Conservation (phyloP, 2,113 vertebrate species). For the Vombatus ursinus region DNA sequence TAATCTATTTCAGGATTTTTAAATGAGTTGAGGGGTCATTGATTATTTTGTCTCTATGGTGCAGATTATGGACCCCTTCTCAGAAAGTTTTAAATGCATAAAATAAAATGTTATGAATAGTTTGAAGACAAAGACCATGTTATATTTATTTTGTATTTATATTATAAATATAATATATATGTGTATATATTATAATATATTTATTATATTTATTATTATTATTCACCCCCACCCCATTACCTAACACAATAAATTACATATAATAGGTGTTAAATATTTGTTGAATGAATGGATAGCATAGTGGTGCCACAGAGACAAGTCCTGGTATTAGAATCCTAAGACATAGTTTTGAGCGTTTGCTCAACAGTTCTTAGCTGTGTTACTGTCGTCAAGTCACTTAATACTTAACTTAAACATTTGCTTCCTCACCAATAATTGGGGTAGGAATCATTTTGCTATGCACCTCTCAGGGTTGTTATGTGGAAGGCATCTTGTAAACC, state of each 20-base stretch:
- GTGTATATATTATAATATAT: too few species aligned
- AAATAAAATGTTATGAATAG: not conserved
- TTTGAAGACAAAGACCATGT: not conserved
- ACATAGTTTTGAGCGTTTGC: not conserved
- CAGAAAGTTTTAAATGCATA: not conserved
- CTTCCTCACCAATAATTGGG: not conserved
- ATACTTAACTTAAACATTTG: not conserved
- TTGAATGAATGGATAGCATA: not conserved
- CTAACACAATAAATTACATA: not conserved
- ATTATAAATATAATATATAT: too few species aligned
- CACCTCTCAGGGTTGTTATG: not conserved
- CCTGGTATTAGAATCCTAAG: not conserved
- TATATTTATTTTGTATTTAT: not conserved
- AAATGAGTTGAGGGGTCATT: not conserved
- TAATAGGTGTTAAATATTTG: not conserved
- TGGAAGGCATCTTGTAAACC: not conserved
- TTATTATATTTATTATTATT: too few species aligned
- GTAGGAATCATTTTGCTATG: not conserved
- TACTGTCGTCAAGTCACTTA: not conserved
- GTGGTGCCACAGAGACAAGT: not conserved
- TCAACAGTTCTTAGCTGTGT: not conserved
- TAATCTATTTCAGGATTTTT: not conserved
- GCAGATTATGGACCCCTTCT: not conserved
- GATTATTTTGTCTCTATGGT: not conserved
- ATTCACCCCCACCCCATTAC: not conserved